Base-by-base conservation (phyloP, 1,140 invertebrate genomes). In the Trachymyrmex cornetzi region DNA sequence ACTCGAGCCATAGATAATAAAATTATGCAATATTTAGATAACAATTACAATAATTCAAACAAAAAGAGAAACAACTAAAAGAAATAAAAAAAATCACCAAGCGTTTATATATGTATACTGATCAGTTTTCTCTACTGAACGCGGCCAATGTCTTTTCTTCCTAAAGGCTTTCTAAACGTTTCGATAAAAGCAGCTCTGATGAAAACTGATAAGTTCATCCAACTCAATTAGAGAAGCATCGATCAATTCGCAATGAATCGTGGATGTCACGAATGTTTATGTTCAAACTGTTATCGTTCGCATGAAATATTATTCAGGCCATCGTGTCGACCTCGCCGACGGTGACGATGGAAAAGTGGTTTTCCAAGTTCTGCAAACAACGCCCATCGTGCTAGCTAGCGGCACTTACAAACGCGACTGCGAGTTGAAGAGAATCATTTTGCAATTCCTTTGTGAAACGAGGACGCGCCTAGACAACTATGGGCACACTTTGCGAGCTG, bases 371-470 rank as follows among this genome's bases (percentile, higher is more conserved):
- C 69, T 48, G 55, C 80, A 44, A 84, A 74, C 69, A 84, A 74
- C 80, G 80, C 80, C 80, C 80, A 74, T 72, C 79, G 7, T 24
- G 80, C 24, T 22, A 48, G 38, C 38, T 38, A 24, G 55, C 22
- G 24, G 53, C 66, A 55, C 50, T 72, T 57, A 14, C 79, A 59
- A 81, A 71, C 64, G 79, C 50, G 80, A 74, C 38, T 67, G 55
- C 67, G 66, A 81, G 50, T 57, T 22, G 64, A 30, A 72, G 50
- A 74, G 64, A 57, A 74, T 84, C 69, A 34, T 84, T 84, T 84
- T 84, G 80, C 80, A 75, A 84, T 75, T 84, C 55, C 80, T 74
- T 84, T 84, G 69, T 74, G 67, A 50, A 84, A 84, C 55, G 69
- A 34, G 80, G 69, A 84, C 66, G 77, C 64, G 30, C 48, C 64